phyloP scores from a whole-genome alignment of 1,140 invertebrate species.

The Eciton burchellii region DNA sequence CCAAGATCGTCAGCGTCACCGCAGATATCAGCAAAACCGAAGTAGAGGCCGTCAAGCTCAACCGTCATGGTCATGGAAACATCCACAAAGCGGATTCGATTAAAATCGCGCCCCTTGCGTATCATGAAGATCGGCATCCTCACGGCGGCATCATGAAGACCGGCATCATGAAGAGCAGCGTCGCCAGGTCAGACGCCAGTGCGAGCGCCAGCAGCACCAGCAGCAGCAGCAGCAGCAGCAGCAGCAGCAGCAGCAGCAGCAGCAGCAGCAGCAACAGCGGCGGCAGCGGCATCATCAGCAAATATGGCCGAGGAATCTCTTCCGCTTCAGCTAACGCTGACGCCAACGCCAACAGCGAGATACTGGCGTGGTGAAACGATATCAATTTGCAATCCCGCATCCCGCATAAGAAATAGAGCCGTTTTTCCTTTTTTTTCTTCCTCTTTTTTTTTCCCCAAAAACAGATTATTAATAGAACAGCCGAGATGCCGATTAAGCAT shows the following conservation, averaged over 20 bases:
- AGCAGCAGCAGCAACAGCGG: background rate
- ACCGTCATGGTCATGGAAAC: background rate
- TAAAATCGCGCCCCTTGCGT: background rate
- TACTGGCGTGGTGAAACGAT: background rate
- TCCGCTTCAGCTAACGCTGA: background rate
- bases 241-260: background rate
- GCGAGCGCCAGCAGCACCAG: background rate
- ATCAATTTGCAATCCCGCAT: background rate
- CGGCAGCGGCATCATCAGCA: background rate
- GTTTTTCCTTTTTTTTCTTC: too few species aligned
- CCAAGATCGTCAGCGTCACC: conserved; percentile 19
- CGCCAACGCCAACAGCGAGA: background rate
- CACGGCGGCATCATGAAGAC: background rate
- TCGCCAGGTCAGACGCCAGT: too few species aligned
- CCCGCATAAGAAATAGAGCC: background rate
- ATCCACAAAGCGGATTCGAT: background rate
- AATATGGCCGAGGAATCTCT: background rate
- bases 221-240: background rate
- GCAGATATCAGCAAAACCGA: background rate
- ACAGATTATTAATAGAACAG: background rate
- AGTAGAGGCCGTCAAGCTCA: background rate
- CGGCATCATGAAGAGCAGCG: background rate
- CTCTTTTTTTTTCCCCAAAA: too few species aligned
- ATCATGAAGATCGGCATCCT: background rate
- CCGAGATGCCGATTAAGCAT: background rate